A percentile compares a stretch with the other conserved stretches of the same genome.
These are phyloP conservation scores for Zoanthus sansibaricus DNA, from an alignment of 92 coral and sea anemone genomes.

Conservation along the genomic window DNA sequence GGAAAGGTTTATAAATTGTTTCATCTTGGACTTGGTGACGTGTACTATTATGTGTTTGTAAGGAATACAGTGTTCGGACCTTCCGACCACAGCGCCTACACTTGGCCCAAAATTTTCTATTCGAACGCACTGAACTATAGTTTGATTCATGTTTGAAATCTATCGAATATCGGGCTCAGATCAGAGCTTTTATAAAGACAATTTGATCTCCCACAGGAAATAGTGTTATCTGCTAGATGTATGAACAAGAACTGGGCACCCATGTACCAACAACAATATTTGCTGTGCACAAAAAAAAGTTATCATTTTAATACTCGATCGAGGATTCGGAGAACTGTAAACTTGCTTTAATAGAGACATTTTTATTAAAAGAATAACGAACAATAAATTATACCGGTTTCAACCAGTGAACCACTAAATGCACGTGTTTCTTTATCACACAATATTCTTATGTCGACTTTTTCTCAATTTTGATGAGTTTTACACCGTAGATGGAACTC, in stretches of 20 bases:
- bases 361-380: neutral
- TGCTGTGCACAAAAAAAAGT: slow-evolving; percentile 1
- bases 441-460: neutral
- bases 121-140: neutral
- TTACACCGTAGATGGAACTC: no score
- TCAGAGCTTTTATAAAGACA: neutral
- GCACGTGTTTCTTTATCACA: neutral
- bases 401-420: neutral
- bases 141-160: neutral
- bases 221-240: neutral
- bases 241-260: neutral
- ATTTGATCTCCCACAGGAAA: neutral
- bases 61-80: neutral
- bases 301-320: neutral
- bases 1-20: no score
- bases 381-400: neutral
- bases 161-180: neutral
- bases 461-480: neutral
- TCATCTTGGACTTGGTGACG: neutral
- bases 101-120: neutral
- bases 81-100: slow-evolving; percentile 5
- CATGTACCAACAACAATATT: neutral
- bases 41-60: neutral
- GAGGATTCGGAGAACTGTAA: neutral
- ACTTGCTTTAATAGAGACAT: neutral